Evolutionary conservation across 2,888 invertebrate genomes (phyloP).

Genomic region (Polydrusus pterygomalis): DNA sequence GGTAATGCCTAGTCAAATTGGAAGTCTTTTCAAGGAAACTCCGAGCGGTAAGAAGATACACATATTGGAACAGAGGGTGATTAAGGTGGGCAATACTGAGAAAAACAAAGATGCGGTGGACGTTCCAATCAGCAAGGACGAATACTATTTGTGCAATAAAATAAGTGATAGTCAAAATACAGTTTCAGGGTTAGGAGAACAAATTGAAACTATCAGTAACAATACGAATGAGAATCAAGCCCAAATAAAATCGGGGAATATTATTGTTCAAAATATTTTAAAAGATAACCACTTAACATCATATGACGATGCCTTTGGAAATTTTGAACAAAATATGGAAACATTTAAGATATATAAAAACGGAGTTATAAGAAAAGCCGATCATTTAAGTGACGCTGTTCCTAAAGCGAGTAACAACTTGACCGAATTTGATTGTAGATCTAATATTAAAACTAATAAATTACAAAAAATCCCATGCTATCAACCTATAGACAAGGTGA

Average conservation of each 20-base stretch:
- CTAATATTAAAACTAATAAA: background rate
- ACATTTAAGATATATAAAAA: conserved; percentile 34
- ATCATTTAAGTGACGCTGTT: background rate
- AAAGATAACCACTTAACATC: background rate
- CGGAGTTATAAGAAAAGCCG: background rate
- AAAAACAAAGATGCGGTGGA: background rate
- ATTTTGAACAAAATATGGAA: conserved; percentile 36
- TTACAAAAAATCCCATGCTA: background rate
- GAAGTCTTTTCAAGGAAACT: background rate
- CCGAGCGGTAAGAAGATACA: conserved; percentile 9
- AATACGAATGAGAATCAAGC: background rate
- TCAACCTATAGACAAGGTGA: background rate
- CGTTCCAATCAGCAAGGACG: background rate
- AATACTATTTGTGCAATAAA: background rate
- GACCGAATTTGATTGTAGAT: background rate
- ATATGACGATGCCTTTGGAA: conserved; percentile 11
- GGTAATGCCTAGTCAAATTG: conserved; percentile 8
- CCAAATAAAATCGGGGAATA: background rate
- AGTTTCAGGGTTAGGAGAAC: background rate
- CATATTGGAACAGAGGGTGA: conserved; percentile 8
- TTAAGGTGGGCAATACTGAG: background rate
- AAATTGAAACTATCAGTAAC: background rate
- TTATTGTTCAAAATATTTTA: background rate
- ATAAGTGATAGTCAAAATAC: background rate
- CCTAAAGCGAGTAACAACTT: background rate